Evolutionary conservation across 1,140 invertebrate species (phyloP).

Genomic region (Solenopsis fugax): DNA sequence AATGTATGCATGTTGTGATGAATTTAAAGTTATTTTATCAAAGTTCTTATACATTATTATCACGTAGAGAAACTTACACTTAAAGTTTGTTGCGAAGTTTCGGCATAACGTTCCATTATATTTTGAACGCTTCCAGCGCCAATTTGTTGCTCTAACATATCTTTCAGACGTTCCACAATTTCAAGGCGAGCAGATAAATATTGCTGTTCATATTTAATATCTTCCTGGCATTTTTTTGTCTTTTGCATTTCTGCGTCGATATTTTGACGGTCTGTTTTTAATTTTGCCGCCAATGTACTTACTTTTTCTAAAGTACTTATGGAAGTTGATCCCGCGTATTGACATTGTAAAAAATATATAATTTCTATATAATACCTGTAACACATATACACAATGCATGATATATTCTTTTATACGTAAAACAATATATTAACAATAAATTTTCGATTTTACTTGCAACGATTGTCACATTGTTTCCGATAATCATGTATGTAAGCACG

Average conservation of each 20-base stretch:
- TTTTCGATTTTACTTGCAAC: constrained; percentile 75
- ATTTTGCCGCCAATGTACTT: constrained; percentile 68
- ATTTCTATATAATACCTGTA: constrained; percentile 72
- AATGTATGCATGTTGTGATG: background rate
- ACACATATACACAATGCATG: background rate
- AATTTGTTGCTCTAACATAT: constrained; percentile 82
- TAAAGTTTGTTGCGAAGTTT: constrained; percentile 77
- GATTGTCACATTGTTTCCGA: constrained; percentile 76
- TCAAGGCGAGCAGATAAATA: constrained; percentile 76
- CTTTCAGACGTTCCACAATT: constrained; percentile 82
- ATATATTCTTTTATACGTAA: background rate
- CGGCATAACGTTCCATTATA: constrained; percentile 79
- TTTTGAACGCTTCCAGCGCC: constrained; percentile 76
- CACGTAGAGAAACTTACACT: constrained; percentile 72
- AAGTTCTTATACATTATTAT: constrained; percentile 27
- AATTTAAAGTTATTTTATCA: background rate
- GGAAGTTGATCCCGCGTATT: constrained; percentile 81
- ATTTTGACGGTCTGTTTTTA: constrained; percentile 75
- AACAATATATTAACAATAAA: constrained; percentile 7
- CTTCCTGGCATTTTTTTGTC: constrained; percentile 72
- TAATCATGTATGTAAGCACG: constrained; percentile 75
- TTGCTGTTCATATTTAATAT: constrained; percentile 76
- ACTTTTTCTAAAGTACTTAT: constrained; percentile 79
- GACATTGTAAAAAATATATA: constrained; percentile 80
- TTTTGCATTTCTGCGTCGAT: constrained; percentile 79